Evolutionary conservation across 1,140 invertebrate species (phyloP), one percentile per base, ranked within the genome.

Genomic region (Asobara japonica): DNA sequence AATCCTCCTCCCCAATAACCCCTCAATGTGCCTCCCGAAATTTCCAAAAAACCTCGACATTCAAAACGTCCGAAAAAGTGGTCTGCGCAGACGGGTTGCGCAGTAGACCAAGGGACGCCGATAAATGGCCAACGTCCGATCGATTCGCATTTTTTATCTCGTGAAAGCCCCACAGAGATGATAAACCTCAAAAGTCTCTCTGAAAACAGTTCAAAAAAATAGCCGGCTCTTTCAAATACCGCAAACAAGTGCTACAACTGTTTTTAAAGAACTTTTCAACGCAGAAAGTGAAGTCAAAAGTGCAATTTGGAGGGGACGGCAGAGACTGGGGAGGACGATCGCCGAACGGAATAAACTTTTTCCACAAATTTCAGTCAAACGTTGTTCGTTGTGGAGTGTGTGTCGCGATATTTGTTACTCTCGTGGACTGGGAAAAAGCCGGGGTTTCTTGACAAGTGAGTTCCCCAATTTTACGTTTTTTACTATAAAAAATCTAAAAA

Each of bases 361-460:
- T 36, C 33, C 33, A 36, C 60, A 13, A 64, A 16, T 13, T 64
- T 30, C 61, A 72, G 70, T 66, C 70, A 51, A 66, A 66, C 70
- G 70, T 62, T 72, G 70, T 72, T 72, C 65, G 64, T 62, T 72
- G 70, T 72, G 61, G 30, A 38, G 70, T 65, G 56, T 61, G 60
- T 62, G 69, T 71, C 25, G 4, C 45, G 16, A 48, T 51, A 48
- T 51, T 22, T 48, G 45, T 60, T 22, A 36, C n/a, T n/a, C n/a
- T n/a, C n/a, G n/a, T n/a, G n/a, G n/a, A n/a, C 22, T 51, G 33
- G 33, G 11, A 66, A 48, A 48, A 64, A 72, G 38, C 70, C 70
- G 70, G 70, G 66, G 70, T 72, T 45, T 72, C 70, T 71, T 72
- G 70, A 72, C 70, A 72, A 64, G 70, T 72, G 70, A 72, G 70